Base-by-base conservation (phyloP, 2,888 invertebrate genomes). In the Tineola bisselliella region DNA sequence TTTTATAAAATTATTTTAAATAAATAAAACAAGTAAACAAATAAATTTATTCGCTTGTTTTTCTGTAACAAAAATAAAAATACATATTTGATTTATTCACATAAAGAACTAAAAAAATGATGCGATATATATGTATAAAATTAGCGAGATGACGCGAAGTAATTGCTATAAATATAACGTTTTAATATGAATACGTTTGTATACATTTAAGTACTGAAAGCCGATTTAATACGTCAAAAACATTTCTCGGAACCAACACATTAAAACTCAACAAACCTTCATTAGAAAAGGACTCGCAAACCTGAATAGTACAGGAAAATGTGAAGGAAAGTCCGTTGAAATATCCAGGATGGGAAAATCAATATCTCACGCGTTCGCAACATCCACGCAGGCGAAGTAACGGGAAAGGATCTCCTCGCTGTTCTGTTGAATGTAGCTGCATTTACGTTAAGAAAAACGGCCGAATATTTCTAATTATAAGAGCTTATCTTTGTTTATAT, bases 361-460 rank as follows among this genome's bases (percentile, higher is more conserved):
- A 48, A 48, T 48, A 48, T 17, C 15, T 48, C 48, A 38, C 38
- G 3, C 38, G 38, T 38, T 38, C 38, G 38, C 38, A 17, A 48
- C 48, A 48, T 48, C 48, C 48, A 48, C 48, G 48, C 48, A 48
- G 48, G 48, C 48, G 48, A 48, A 48, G 48, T 48, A 48, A 48
- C 48, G 15, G 10, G 48, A 48, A 15, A 15, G 15, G 15, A 15
- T 17, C 48, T 15, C 12, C 15, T 48, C 17, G 48, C 48, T 48
- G 1, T 48, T 17, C 17, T 48, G 48, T 48, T 48, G 10, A 48
- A 48, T 48, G n/a, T 13, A 15, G 2, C 12, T 48, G 48, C 15
- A 48, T 48, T 17, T n/a, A 17, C 15, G 10, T 48, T 3, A 15
- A 8, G 10, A 48, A 38, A 25, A 25, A 25, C 4, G 3, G 38